Evolutionary conservation across 2,888 invertebrate genomes (phyloP).

Genomic region (Crematogaster levior): DNA sequence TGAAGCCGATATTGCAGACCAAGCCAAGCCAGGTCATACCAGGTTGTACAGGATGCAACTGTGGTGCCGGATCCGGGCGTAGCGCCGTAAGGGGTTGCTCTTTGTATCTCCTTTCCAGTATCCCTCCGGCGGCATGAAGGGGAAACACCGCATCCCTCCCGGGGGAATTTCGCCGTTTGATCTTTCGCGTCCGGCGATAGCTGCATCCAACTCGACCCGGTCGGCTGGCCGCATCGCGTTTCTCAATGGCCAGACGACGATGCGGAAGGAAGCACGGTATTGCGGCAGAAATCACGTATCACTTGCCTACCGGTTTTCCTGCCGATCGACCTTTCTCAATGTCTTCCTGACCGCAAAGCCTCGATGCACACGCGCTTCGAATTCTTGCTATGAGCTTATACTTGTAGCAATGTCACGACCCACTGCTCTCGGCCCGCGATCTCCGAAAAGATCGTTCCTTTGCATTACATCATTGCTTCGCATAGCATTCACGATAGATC

Average conservation of each 20-base stretch:
- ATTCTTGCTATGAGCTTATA: slow-evolving; percentile 10
- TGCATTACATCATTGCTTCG: neutral
- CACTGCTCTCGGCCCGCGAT: neutral
- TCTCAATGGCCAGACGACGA: slow-evolving; percentile 9
- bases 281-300: slow-evolving; percentile 32
- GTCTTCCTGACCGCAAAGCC: neutral
- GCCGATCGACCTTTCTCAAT: slow-evolving; percentile 17
- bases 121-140: slow-evolving; percentile 55
- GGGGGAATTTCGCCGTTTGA: slow-evolving; percentile 74
- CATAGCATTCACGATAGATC: neutral
- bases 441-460: too few species aligned
- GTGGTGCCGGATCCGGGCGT: slow-evolving; percentile 7
- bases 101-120: slow-evolving; percentile 68
- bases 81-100: slow-evolving; percentile 65
- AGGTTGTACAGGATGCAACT: slow-evolving; percentile 19
- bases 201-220: slow-evolving; percentile 35
- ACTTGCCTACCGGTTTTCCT: neutral
- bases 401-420: neutral
- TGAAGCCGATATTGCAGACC: slow-evolving; percentile 57
- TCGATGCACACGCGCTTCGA: slow-evolving; percentile 1
- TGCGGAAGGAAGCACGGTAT: slow-evolving; percentile 30
- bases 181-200: slow-evolving; percentile 71
- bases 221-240: neutral
- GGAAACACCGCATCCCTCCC: slow-evolving; percentile 69
- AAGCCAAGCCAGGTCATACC: neutral